These are phyloP conservation scores for Hemibagrus wyckioides DNA, from an alignment of 2,113 vertebrate species.

Conservation along the genomic window DNA sequence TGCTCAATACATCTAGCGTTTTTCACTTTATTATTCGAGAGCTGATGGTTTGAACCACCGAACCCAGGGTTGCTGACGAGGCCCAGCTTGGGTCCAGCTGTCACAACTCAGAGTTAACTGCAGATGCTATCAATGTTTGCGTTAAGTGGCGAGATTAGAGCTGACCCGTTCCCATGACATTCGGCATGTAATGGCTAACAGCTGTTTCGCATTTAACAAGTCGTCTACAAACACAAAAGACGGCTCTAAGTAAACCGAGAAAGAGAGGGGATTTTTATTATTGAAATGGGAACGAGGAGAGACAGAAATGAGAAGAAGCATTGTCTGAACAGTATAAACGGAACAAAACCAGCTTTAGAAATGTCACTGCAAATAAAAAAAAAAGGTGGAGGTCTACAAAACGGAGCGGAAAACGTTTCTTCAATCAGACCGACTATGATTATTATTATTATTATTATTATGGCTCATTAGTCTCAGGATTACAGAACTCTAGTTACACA, in stretches of 20 bases:
- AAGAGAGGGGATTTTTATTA: not conserved
- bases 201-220: not conserved
- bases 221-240: not conserved
- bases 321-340: conserved; percentile 8
- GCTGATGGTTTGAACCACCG: not conserved
- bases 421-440: not conserved
- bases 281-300: conserved; percentile 26
- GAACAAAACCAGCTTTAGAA: conserved; percentile 22
- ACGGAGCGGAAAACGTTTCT: not conserved
- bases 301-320: not conserved
- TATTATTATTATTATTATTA: not conserved
- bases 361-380: not conserved
- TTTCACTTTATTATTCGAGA: not conserved
- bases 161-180: conserved; percentile 37
- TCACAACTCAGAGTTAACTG: not conserved
- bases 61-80: not conserved
- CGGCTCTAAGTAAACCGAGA: not conserved
- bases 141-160: conserved; percentile 16
- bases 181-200: not conserved
- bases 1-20: not conserved
- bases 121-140: not conserved
- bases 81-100: conserved; percentile 8
- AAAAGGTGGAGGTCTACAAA: not conserved
- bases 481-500: no score
- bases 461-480: not conserved